Evolutionary conservation across 1,140 invertebrate genomes (phyloP), one percentile per base, ranked within the genome.

Genomic region (Gryllus bimaculatus): DNA sequence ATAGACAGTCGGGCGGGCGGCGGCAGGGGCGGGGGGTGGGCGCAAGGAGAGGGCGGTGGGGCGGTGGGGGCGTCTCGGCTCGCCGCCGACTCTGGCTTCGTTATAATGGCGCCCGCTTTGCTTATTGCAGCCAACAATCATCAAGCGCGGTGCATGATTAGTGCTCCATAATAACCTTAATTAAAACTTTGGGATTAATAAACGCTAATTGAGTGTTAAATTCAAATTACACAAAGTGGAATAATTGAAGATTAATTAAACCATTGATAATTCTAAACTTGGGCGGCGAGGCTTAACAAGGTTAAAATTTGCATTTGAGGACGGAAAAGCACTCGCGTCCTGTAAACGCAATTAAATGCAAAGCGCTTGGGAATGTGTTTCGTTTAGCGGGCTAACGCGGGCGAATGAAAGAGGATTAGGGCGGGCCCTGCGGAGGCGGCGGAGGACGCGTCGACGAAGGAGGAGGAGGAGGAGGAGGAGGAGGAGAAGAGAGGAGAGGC

Each of bases 191-290:
- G 83, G n/a, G n/a, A 86, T 86, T 86, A 86, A 86, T 86, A 86
- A 85, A 84, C 85, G 83, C 85, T 83, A 86, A 86, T 86, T 86
- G 85, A 86, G 85, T 86, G 85, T 86, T 86, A 86, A 86, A 86
- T 86, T 86, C 85, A 86, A n/a, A n/a, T 86, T 86, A 86, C 83
- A 86, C 84, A 86, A 86, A 86, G 85, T 86, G 85, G 86, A 86
- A 85, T 86, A 86, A 86, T 86, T 86, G 85, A 85, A 86, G 85
- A 86, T 86, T 85, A 86, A 86, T 86, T 86, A 86, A n/a, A 86
- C 84, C 85, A 86, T 86, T 86, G 85, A 86, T 86, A 85, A 86
- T 81, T n/a, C 85, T 86, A 86, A 86, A 85, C 84, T 85, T 84
- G 85, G 84, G 85, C 83, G 84, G 83, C 79, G 83, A 83, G 83